These are phyloP conservation scores for Philereme vetulata DNA, from an alignment of 2,888 invertebrate genomes.

Conservation along the genomic window DNA sequence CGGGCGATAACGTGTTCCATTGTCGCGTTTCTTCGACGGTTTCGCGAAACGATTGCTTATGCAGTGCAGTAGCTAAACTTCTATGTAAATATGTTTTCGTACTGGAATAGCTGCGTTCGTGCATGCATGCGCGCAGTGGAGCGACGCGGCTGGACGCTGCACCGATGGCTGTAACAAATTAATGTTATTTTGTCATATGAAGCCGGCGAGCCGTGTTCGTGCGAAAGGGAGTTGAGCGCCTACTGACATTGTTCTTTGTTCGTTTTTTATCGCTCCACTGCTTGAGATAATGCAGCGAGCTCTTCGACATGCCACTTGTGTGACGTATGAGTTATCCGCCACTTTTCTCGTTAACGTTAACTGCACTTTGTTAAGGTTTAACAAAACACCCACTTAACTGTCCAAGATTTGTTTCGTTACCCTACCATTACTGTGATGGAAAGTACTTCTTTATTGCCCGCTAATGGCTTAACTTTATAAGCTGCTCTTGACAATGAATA, in stretches of 20 bases:
- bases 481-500: constrained; percentile 31
- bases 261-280: constrained; percentile 79
- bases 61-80: constrained; percentile 61
- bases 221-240: constrained; percentile 77
- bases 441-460: constrained; percentile 37
- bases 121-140: constrained; percentile 58
- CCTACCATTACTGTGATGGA: constrained; percentile 40
- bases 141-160: constrained; percentile 54
- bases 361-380: constrained; percentile 61
- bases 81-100: constrained; percentile 66
- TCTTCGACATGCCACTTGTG: constrained; percentile 56
- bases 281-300: constrained; percentile 73
- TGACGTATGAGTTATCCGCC: constrained; percentile 72
- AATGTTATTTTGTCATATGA: constrained; percentile 75
- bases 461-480: constrained; percentile 34
- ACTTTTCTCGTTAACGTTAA: constrained; percentile 75
- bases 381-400: constrained; percentile 63
- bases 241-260: constrained; percentile 81
- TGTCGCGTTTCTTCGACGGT: constrained; percentile 59
- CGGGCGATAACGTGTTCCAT: constrained; percentile 39
- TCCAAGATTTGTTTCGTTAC: constrained; percentile 58
- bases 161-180: constrained; percentile 60
- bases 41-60: constrained; percentile 68
- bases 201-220: constrained; percentile 65
- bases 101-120: constrained; percentile 60